A percentile compares a stretch with the other conserved stretches of the same genome.
Conservation (phyloP, 2,888 invertebrate species). For the Trachelus troglodyta region DNA sequence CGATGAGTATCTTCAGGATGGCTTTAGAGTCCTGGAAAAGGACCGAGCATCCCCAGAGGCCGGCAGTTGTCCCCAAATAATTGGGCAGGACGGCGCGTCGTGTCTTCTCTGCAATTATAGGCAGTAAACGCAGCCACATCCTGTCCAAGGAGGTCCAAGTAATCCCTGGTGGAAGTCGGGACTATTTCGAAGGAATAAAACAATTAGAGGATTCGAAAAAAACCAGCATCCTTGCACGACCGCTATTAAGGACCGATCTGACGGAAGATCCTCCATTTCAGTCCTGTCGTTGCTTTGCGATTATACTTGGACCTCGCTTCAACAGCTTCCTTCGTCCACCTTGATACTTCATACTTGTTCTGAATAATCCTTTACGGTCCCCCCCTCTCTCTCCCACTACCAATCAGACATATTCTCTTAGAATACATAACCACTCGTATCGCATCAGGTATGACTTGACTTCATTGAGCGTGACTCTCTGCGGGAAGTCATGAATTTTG, state of each 20-base stretch:
- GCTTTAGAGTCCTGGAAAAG: neutral
- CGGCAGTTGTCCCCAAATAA: conserved; percentile 62
- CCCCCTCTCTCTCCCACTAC: neutral
- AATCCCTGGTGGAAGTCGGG: conserved; percentile 32
- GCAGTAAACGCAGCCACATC: conserved; percentile 66
- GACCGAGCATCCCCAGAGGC: conserved; percentile 18
- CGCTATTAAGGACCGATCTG: neutral
- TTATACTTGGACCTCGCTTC: neutral
- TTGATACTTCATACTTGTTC: neutral
- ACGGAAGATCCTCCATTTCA: neutral
- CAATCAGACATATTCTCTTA: neutral
- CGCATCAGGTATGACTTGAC: neutral
- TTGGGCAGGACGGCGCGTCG: conserved; percentile 54
- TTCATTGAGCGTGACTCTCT: neutral
- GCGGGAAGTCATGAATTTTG: neutral
- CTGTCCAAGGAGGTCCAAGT: conserved; percentile 47
- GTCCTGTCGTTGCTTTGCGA: neutral
- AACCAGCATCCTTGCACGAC: conserved; percentile 3
- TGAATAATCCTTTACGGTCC: neutral
- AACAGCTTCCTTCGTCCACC: neutral
- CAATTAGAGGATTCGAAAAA: conserved; percentile 42
- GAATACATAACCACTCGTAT: neutral
- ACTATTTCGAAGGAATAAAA: conserved; percentile 46
- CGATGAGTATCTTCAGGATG: neutral
- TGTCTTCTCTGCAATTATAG: conserved; percentile 63